These are phyloP conservation scores for Ischnura elegans DNA, from an alignment of 2,888 invertebrate genomes.

Conservation along the genomic window DNA sequence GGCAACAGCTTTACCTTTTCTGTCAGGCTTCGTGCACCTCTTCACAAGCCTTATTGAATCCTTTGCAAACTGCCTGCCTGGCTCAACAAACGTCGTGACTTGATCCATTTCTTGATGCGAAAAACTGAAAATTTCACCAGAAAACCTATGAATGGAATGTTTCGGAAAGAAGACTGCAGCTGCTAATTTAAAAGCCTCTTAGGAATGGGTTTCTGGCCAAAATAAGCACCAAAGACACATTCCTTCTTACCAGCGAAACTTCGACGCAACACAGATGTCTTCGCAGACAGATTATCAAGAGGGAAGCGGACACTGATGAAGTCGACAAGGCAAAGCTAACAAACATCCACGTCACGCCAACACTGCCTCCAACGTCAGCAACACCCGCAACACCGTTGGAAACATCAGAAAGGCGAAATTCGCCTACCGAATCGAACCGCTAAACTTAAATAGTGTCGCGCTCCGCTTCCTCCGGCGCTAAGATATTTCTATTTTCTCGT, in stretches of 20 bases:
- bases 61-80: slow-evolving; percentile 97
- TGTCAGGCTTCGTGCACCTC: slow-evolving; percentile 99
- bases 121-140: background rate
- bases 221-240: background rate
- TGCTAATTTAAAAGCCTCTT: background rate
- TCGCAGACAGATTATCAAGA: background rate
- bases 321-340: background rate
- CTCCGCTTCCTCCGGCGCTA: no score
- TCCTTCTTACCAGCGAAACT: background rate
- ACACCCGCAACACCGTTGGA: background rate
- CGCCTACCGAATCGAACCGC: no score
- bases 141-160: background rate
- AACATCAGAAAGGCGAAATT: background rate
- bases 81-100: slow-evolving; percentile 95
- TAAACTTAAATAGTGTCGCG: no score
- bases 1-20: slow-evolving; percentile 86
- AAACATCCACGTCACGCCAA: background rate
- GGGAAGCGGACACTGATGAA: background rate
- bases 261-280: background rate
- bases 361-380: background rate
- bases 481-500: no score
- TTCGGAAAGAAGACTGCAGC: background rate
- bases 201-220: background rate
- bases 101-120: slow-evolving; percentile 90
- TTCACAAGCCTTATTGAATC: slow-evolving; percentile 99